Conservation (phyloP, 2,113 vertebrate genomes). For the Triplophysa tibetana region DNA sequence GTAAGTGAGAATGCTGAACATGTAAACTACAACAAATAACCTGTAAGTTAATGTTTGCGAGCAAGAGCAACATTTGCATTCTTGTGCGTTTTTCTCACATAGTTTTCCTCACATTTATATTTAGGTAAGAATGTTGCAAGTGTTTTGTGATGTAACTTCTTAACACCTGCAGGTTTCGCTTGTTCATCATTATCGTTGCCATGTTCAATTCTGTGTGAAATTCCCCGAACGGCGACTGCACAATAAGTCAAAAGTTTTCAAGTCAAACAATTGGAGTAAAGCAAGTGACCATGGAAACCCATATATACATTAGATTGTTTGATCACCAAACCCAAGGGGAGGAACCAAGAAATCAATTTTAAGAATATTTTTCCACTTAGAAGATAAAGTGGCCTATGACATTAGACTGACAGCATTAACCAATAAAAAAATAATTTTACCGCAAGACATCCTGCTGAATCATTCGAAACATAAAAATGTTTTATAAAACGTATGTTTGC, state of each 20-base stretch:
- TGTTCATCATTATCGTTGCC: neutral
- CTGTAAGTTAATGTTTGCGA: neutral
- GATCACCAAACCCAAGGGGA: constrained; percentile 27
- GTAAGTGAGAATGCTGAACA: neutral
- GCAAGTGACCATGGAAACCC: constrained; percentile 44
- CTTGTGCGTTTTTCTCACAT: too few species aligned
- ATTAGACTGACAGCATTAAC: too few species aligned
- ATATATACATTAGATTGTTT: constrained; percentile 4
- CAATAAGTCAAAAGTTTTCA: neutral
- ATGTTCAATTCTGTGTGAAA: neutral
- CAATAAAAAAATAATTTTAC: neutral
- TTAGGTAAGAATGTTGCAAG: neutral
- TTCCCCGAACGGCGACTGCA: neutral
- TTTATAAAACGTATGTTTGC: too few species aligned
- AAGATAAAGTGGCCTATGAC: too few species aligned
- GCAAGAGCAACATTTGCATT: neutral
- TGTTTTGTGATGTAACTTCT: neutral
- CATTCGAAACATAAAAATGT: too few species aligned
- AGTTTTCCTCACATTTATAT: neutral
- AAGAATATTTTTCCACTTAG: neutral
- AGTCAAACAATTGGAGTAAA: constrained; percentile 23
- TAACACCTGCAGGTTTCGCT: neutral
- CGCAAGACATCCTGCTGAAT: too few species aligned
- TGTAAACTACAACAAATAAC: neutral
- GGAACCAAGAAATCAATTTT: constrained; percentile 33